Conservation (phyloP, 2,797 vertebrate genomes). For the Sciaenops ocellatus region DNA sequence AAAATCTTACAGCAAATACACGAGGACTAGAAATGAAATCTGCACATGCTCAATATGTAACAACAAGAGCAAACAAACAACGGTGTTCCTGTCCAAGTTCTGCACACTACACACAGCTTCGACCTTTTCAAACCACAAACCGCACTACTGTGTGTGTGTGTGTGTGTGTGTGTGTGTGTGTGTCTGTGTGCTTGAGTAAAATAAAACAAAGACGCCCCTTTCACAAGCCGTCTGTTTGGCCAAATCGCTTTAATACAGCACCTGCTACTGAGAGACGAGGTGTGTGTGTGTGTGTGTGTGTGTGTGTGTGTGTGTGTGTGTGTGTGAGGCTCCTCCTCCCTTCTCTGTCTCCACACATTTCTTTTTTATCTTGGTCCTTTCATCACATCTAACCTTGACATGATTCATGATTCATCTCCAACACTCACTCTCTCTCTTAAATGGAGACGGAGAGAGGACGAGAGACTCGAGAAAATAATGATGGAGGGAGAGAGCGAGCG, state of each 20-base stretch:
- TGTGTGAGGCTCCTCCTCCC: constrained; percentile 1
- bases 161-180: neutral
- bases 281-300: neutral
- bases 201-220: constrained; percentile 2
- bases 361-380: neutral
- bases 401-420: constrained; percentile 22
- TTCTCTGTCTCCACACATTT: neutral
- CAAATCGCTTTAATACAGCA: constrained; percentile 5
- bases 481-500: neutral
- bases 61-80: neutral
- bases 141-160: neutral
- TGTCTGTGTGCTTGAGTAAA: too few species aligned
- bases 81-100: too few species aligned
- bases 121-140: too few species aligned
- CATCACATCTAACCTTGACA: constrained; percentile 20
- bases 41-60: neutral
- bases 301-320: neutral
- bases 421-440: constrained; percentile 4
- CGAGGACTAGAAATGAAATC: too few species aligned
- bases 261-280: constrained; percentile 25
- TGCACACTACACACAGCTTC: neutral
- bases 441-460: neutral
- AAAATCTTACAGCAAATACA: neutral
- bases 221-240: neutral
- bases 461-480: constrained; percentile 11